Base-by-base conservation (phyloP, 2,888 invertebrate species). In the Hypolimnas misippus region DNA sequence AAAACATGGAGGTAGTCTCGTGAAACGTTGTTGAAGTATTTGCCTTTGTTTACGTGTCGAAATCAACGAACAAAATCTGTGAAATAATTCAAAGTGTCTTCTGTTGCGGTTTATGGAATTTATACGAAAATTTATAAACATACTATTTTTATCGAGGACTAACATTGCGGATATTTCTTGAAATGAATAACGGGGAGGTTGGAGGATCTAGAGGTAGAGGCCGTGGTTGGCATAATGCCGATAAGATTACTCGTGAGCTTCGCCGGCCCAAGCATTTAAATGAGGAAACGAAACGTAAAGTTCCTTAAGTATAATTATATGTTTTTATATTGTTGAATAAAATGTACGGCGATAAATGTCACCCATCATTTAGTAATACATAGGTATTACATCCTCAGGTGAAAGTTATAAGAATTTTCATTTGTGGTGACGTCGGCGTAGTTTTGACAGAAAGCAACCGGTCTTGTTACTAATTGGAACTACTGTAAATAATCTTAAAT, bases 11-110 rank as follows among this genome's bases (percentile, higher is more conserved):
- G 89, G 88, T 81, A 78, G 77, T 77, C 78, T 79, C 75, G 80
- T 84, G 78, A 82, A 79, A 78, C 77, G 76, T 76, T 81, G 73
- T 76, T 78, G 79, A 79, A 82, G 78, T 80, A 73, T 80, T 86
- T 85, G 86, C 83, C 89, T 89, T 90, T 92, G 91, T 91, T 92
- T 92, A 92, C 91, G 91, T 92, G 91, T 90, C 87, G 84, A 83
- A 81, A 70, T 67, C 73, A 57, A 69, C 51, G 66, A 60, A 40
- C 40, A 51, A 65, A 61, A 59, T 19, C 35, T 64, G 60, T 58
- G 49, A 56, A 63, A 50, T 56, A 42, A 49, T 38, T 50, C 33
- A 38, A 63, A 62, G 63, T 56, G 53, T 64, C 50, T 62, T 66
- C 58, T 76, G 73, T 69, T 71, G 59, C 73, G 72, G 79, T 88